Evolutionary conservation across 1,140 invertebrate genomes (phyloP), one percentile per base, ranked within the genome.

Genomic region (Drosophila pruinosa): DNA sequence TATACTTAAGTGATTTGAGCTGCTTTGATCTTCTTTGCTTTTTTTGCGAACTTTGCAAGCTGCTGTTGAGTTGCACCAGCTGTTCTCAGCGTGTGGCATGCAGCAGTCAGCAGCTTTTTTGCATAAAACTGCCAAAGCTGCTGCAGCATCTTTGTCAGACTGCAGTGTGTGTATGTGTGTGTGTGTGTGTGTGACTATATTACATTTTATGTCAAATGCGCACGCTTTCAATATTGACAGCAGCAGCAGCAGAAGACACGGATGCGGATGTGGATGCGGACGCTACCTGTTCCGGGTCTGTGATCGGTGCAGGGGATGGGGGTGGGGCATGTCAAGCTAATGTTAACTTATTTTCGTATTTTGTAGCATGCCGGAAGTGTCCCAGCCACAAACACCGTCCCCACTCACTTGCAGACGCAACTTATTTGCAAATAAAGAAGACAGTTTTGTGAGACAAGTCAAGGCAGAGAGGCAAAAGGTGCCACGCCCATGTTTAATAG

Each of bases 181-280:
- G 36, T 63, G 61, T 70, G 53, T 59, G 63, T 1, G 7, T 76
- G 76, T 70, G 67, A 86, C 77, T 86, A 86, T 86, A 86, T 86
- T 86, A 86, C 81, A 86, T 86, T 80, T 86, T 78, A 80, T 86
- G 81, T 86, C 81, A 86, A 86, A 69, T 72, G 81, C 81, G 81
- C 75, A 78, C 77, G 74, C 81, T 81, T 85, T 76, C 80, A 85
- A 85, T 86, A 86, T 86, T 86, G 82, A 86, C 82, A 86, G 73
- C 74, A 53, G 72, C 26, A 52, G 63, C 41, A 21, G 34, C 21
- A 17, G 21, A 21, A 41, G 50, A 31, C 48, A 10, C n/a, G 48
- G 31, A 52, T 17, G 36, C 43, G 26, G 72, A 57, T 61, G 58
- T 57, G 61, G 67, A 79, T 77, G 64, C 59, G 74, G 56, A 75